Percentiles rank a stretch among this genome's conserved stretches.
Conservation (phyloP, 2,888 invertebrate genomes). For the Ochropleura plecta region DNA sequence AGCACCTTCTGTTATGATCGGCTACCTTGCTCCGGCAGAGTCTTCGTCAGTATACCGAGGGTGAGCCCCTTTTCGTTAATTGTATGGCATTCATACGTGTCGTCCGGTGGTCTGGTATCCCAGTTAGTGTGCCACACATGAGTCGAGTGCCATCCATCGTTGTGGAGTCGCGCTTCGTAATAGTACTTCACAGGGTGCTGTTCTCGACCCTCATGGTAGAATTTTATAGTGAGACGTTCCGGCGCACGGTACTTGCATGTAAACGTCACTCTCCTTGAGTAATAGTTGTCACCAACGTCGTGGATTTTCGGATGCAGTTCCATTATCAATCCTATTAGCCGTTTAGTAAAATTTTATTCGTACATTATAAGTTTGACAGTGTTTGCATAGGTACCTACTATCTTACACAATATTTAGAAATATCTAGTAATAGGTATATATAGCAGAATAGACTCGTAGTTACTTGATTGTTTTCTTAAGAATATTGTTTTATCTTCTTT, state of each 20-base stretch:
- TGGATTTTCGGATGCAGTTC: slow-evolving; percentile 84
- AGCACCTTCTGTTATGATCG: slow-evolving; percentile 53
- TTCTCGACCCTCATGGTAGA: slow-evolving; percentile 78
- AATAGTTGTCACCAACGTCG: slow-evolving; percentile 67
- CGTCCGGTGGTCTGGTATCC: slow-evolving; percentile 76
- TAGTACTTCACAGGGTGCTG: slow-evolving; percentile 74
- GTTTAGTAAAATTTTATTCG: slow-evolving; percentile 59
- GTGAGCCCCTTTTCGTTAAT: slow-evolving; percentile 80
- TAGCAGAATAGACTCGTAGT: too few species aligned
- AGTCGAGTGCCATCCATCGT: slow-evolving; percentile 83
- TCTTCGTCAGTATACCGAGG: slow-evolving; percentile 82
- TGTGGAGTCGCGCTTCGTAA: slow-evolving; percentile 74
- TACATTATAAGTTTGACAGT: slow-evolving; percentile 24
- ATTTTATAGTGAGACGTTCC: slow-evolving; percentile 82
- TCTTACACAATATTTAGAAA: neutral
- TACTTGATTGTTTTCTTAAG: neutral
- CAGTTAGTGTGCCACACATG: slow-evolving; percentile 78
- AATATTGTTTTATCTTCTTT: neutral
- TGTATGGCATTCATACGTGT: slow-evolving; percentile 83
- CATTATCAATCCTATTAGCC: slow-evolving; percentile 83
- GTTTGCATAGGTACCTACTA: neutral
- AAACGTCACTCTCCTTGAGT: slow-evolving; percentile 76
- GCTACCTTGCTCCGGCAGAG: slow-evolving; percentile 75
- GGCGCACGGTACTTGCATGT: slow-evolving; percentile 86
- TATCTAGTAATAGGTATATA: neutral